phyloP scores from a whole-genome alignment of 1,140 invertebrate genomes.

The Ceratosolen solmsi region DNA sequence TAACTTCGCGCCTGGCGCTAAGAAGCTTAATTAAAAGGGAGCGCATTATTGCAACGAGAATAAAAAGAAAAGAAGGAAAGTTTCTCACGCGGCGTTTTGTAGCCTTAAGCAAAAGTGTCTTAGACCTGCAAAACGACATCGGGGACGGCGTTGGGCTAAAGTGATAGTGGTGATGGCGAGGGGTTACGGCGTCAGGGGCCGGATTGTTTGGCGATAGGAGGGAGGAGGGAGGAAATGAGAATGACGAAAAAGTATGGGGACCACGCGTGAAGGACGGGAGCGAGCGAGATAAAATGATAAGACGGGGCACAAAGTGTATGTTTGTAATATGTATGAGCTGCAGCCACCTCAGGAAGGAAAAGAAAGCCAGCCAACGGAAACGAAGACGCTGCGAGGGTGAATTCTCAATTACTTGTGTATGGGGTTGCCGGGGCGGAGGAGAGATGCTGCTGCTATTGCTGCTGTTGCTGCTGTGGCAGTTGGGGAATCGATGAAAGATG shows the following conservation, averaged over 20 bases:
- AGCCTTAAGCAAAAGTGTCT: background rate
- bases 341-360: conserved; percentile 36
- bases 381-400: conserved; percentile 30
- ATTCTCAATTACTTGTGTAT: conserved; percentile 11
- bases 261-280: background rate
- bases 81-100: background rate
- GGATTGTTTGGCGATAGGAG: background rate
- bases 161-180: too few relatives aligned
- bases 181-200: background rate
- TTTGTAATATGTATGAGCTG: conserved; percentile 2
- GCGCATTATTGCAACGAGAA: conserved; percentile 28
- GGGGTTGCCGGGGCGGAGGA: too few relatives aligned
- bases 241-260: background rate
- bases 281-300: conserved; percentile 46
- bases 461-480: background rate
- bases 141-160: too few relatives aligned
- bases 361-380: conserved; percentile 1
- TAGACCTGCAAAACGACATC: background rate
- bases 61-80: background rate
- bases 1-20: conserved; percentile 23
- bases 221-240: background rate
- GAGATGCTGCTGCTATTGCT: too few relatives aligned
- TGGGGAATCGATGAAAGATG: conserved; percentile 24
- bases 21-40: conserved; percentile 45
- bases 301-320: background rate